phyloP scores from a whole-genome alignment of 2,113 vertebrate genomes.

The Takifugu bimaculatus region DNA sequence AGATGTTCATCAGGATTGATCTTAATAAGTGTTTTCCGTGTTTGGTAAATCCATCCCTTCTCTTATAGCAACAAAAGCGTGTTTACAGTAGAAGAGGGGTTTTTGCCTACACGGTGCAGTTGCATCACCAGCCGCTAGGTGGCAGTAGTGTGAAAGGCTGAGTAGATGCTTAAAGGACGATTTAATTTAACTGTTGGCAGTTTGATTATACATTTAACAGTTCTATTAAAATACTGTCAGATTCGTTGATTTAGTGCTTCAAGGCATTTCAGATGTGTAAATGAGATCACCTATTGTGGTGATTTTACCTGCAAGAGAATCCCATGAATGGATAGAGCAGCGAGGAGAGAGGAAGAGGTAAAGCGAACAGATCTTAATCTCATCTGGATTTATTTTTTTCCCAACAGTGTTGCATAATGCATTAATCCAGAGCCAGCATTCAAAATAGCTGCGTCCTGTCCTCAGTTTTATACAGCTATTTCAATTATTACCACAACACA shows the following conservation, averaged over 20 bases:
- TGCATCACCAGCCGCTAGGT: conserved; percentile 39
- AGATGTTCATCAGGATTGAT: not conserved
- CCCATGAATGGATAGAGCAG: conserved; percentile 37
- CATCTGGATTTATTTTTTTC: conserved; percentile 65
- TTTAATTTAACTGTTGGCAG: conserved; percentile 24
- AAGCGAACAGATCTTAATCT: conserved; percentile 63
- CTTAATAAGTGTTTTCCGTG: too few species aligned
- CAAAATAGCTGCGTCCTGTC: conserved; percentile 47
- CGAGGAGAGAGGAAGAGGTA: conserved; percentile 35
- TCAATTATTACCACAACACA: conserved; percentile 17
- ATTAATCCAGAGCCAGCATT: conserved; percentile 62
- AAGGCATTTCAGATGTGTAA: conserved; percentile 3
- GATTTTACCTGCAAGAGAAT: conserved; percentile 8
- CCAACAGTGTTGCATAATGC: conserved; percentile 64
- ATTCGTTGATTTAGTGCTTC: conserved; percentile 1
- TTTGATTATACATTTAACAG: conserved; percentile 3
- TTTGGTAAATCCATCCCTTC: too few species aligned
- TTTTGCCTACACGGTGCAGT: conserved; percentile 4
- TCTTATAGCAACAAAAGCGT: too few species aligned
- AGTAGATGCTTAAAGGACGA: conserved; percentile 5
- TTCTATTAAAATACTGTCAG: not conserved
- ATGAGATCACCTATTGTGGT: conserved; percentile 8
- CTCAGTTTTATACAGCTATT: conserved; percentile 17
- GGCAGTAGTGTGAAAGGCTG: conserved; percentile 28
- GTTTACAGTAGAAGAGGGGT: not conserved